Conservation (phyloP, 2,797 vertebrate genomes). For the Falco cherrug region DNA sequence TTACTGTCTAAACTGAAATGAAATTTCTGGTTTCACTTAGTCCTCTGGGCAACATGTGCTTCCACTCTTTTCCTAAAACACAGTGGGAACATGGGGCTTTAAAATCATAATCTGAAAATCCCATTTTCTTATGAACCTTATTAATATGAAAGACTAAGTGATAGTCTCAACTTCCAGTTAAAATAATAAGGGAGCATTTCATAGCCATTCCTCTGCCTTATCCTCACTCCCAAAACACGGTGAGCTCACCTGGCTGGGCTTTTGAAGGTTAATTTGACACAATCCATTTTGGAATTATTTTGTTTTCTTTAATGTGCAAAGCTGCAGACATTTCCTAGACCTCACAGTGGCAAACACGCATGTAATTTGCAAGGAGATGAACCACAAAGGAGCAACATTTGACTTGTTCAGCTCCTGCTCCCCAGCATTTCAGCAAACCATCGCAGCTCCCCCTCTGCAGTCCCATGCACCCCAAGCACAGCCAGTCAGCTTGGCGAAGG, state of each 20-base stretch:
- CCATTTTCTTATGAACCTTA: slow-evolving; percentile 62
- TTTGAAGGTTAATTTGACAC: slow-evolving; percentile 4
- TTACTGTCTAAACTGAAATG: slow-evolving; percentile 30
- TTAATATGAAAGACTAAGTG: slow-evolving; percentile 45
- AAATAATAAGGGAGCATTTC: background rate
- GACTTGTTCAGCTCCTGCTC: background rate
- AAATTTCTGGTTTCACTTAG: slow-evolving; percentile 72
- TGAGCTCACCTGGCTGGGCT: background rate
- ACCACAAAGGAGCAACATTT: background rate
- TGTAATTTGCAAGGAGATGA: background rate
- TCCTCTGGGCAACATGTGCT: slow-evolving; percentile 47
- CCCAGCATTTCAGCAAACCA: background rate
- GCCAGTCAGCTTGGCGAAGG: background rate
- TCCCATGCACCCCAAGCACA: accelerated
- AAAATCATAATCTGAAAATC: slow-evolving; percentile 69
- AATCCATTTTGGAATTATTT: background rate
- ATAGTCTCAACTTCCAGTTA: background rate
- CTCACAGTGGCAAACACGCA: background rate
- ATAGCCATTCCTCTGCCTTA: background rate
- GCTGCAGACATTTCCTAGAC: background rate
- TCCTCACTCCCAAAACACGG: background rate
- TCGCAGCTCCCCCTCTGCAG: accelerated
- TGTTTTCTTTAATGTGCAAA: background rate
- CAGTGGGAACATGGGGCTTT: slow-evolving; percentile 11
- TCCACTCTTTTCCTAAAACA: slow-evolving; percentile 57